Conservation (phyloP, 2,113 vertebrate species). For the Aphyosemion australe region DNA sequence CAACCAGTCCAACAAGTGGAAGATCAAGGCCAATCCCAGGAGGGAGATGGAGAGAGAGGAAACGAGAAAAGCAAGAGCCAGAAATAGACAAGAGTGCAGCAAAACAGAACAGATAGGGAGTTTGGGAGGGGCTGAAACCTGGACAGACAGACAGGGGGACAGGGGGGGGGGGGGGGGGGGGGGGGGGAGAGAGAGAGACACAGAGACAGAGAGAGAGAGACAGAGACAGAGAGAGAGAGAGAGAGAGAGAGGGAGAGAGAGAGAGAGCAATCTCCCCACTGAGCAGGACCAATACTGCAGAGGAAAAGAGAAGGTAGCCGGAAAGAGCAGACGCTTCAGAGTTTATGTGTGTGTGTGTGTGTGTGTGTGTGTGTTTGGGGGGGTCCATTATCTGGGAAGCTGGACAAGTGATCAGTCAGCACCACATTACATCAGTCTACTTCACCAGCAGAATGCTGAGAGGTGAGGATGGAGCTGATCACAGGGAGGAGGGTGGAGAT, state of each 20-base stretch:
- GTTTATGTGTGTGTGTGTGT: slow-evolving; percentile 19
- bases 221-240: too few relatives aligned
- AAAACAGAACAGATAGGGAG: slow-evolving; percentile 31
- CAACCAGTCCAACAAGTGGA: slow-evolving; percentile 45
- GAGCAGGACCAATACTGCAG: slow-evolving; percentile 58
- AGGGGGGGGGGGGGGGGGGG: too few relatives aligned
- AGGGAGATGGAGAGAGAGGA: slow-evolving; percentile 23
- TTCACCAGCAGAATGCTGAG: slow-evolving; percentile 35
- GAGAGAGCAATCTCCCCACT: slow-evolving; percentile 25
- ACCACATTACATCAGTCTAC: slow-evolving; percentile 59
- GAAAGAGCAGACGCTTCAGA: slow-evolving; percentile 26
- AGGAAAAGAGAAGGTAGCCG: slow-evolving; percentile 43
- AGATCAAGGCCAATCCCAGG: slow-evolving; percentile 34
- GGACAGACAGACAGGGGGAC: slow-evolving; percentile 1
- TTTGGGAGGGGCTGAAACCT: not conserved
- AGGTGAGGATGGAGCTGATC: slow-evolving; percentile 12
- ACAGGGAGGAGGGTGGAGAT: not conserved
- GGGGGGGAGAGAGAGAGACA: not conserved
- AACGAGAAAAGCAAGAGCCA: slow-evolving; percentile 45
- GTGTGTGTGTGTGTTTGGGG: slow-evolving; percentile 17
- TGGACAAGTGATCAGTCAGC: slow-evolving; percentile 50
- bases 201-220: not conserved
- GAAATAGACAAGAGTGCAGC: slow-evolving; percentile 52
- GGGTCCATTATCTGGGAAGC: slow-evolving; percentile 66
- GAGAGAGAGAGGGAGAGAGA: not conserved